Percentiles rank a stretch among this genome's conserved stretches.
phyloP scores from a whole-genome alignment of 2,113 vertebrate species.

The Dipodomys spectabilis region DNA sequence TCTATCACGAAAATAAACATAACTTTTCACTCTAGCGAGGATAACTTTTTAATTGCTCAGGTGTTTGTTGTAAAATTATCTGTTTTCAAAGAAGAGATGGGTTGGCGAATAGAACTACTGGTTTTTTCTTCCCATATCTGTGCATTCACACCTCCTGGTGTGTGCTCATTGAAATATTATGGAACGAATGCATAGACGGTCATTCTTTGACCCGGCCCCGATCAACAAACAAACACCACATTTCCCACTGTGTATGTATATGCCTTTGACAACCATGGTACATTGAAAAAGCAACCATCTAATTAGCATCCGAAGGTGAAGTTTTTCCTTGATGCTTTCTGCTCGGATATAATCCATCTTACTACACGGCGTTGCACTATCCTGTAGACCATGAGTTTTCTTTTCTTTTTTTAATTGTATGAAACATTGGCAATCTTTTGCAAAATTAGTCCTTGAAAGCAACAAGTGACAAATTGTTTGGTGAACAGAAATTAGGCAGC shows the following conservation, averaged over 20 bases:
- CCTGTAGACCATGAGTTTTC: slow-evolving; percentile 35
- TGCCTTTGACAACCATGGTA: neutral
- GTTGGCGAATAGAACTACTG: neutral
- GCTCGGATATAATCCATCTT: slow-evolving; percentile 56
- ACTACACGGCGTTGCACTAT: slow-evolving; percentile 59
- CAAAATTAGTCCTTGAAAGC: slow-evolving; percentile 62
- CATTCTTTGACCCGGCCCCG: slow-evolving; percentile 34
- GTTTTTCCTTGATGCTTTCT: slow-evolving; percentile 15
- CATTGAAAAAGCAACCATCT: neutral
- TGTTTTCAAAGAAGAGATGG: neutral
- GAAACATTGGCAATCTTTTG: slow-evolving; percentile 55
- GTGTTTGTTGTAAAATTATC: slow-evolving; percentile 51
- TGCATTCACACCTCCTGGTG: neutral
- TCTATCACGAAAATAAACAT: slow-evolving; percentile 69
- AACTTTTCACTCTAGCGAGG: neutral
- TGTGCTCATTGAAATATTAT: neutral
- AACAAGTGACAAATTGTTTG: slow-evolving; percentile 61
- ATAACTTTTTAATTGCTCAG: neutral
- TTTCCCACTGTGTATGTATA: neutral
- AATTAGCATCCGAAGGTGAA: neutral
- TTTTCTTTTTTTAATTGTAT: slow-evolving; percentile 22
- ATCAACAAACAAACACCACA: neutral
- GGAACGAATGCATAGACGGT: neutral
- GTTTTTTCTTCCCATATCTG: neutral
- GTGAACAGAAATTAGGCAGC: slow-evolving; percentile 64